These are phyloP conservation scores for Eutrigla gurnardus DNA, from an alignment of 2,797 vertebrate species.

Conservation along the genomic window DNA sequence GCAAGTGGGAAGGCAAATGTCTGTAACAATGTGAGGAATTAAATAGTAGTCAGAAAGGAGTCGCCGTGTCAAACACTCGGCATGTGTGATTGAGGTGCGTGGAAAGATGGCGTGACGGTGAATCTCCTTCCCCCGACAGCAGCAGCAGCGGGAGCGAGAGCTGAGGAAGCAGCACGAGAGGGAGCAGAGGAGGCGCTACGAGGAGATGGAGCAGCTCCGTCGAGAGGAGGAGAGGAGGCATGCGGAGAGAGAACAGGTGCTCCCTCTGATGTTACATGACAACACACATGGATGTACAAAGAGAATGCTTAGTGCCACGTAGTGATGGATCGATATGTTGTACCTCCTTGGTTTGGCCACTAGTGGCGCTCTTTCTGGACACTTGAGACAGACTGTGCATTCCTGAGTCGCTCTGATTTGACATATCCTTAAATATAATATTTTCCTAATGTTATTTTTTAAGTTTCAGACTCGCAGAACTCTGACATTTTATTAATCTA, in stretches of 20 bases:
- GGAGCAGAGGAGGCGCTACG: conserved; percentile 89
- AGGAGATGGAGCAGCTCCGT: conserved; percentile 91
- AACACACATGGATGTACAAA: neutral
- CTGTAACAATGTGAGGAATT: neutral
- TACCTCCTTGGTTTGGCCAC: too few species aligned
- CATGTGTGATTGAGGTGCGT: neutral
- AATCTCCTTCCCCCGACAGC: conserved; percentile 76
- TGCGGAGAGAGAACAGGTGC: conserved; percentile 94
- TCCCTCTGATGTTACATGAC: neutral
- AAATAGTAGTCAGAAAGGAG: neutral
- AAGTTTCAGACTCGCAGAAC: neutral
- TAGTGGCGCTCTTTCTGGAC: too few species aligned
- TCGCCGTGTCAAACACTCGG: neutral
- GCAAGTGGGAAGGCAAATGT: neutral
- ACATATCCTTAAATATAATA: conserved; percentile 6
- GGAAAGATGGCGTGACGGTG: too few species aligned
- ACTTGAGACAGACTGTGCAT: too few species aligned
- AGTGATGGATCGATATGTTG: too few species aligned
- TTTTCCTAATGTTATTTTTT: neutral
- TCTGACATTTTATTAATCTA: conserved; percentile 1
- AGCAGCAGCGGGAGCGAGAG: conserved; percentile 92
- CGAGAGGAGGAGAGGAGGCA: conserved; percentile 93
- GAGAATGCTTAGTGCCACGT: neutral
- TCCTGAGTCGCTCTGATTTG: conserved; percentile 21
- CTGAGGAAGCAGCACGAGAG: conserved; percentile 93